Evolutionary conservation across 2,113 vertebrate species (phyloP).

Genomic region (Anoplopoma fimbria): DNA sequence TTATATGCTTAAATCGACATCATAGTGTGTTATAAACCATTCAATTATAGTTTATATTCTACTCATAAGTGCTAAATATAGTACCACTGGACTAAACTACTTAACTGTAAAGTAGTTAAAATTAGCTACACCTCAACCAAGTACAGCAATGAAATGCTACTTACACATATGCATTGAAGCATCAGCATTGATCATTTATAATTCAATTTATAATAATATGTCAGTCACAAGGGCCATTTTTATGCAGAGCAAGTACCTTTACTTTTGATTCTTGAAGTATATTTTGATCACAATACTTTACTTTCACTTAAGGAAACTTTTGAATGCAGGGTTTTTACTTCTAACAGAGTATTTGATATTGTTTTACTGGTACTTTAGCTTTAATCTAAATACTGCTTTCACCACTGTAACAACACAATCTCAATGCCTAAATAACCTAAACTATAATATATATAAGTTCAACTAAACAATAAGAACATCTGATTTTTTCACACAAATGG

Average conservation of each 20-base stretch:
- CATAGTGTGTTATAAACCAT: not conserved
- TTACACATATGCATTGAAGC: not conserved
- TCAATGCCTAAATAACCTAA: not conserved
- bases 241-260: not conserved
- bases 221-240: not conserved
- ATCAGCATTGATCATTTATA: not conserved
- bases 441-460: not conserved
- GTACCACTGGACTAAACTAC: not conserved
- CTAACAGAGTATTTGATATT: not conserved
- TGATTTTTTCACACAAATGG: constrained; percentile 41
- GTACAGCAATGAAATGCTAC: not conserved
- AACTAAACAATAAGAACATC: constrained; percentile 36
- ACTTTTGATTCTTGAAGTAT: not conserved
- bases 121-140: not conserved
- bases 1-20: not conserved
- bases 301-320: not conserved
- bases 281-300: not conserved
- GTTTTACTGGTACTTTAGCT: not conserved
- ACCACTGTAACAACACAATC: not conserved
- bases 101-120: not conserved
- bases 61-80: not conserved
- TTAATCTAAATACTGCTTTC: not conserved
- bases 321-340: not conserved
- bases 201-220: not conserved
- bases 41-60: not conserved